Conservation (phyloP, 2,113 vertebrate species). For the Corynorhinus townsendii region DNA sequence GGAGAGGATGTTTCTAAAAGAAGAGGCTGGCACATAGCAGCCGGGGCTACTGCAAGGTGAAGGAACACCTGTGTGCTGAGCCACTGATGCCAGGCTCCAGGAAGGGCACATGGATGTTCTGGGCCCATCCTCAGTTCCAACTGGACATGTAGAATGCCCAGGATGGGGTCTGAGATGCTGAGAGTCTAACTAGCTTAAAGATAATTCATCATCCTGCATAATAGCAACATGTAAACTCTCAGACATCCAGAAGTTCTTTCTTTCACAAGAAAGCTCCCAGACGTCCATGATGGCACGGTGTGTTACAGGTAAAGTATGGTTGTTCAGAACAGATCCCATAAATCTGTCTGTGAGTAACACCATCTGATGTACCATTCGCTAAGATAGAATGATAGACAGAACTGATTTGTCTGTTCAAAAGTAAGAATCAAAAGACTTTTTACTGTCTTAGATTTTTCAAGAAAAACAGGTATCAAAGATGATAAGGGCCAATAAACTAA, state of each 20-base stretch:
- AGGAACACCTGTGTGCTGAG: neutral
- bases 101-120: neutral
- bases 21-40: neutral
- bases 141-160: neutral
- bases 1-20: neutral
- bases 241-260: neutral
- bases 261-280: neutral
- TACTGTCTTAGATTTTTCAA: neutral
- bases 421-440: neutral
- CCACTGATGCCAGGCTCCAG: neutral
- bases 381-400: neutral
- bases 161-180: neutral
- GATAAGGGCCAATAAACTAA: neutral
- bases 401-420: constrained; percentile 7
- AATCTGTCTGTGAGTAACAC: neutral
- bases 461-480: neutral
- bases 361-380: neutral
- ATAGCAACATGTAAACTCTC: neutral
- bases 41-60: neutral
- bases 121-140: neutral
- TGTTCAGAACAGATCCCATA: neutral
- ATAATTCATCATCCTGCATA: neutral
- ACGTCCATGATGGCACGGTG: neutral
- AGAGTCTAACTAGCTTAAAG: neutral
- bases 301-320: neutral